phyloP scores from a whole-genome alignment of 2,113 vertebrate genomes.

The Butorides virescens region DNA sequence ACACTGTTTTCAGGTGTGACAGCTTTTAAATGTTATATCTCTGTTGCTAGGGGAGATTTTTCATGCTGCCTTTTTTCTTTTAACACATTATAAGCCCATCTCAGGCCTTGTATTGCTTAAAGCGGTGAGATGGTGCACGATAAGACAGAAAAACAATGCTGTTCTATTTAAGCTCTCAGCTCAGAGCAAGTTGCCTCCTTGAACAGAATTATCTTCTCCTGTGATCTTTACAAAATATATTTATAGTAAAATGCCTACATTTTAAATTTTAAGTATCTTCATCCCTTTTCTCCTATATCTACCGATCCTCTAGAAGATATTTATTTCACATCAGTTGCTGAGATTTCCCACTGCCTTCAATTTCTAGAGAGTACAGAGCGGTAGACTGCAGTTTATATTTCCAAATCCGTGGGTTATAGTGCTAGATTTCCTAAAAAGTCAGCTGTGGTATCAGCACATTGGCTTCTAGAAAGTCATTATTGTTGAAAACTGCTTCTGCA shows the following conservation, averaged over 20 bases:
- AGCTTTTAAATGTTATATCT: not conserved
- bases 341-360: not conserved
- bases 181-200: not conserved
- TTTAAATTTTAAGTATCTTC: not conserved
- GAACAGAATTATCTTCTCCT: not conserved
- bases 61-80: not conserved
- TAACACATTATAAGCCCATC: not conserved
- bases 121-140: not conserved
- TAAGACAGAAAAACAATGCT: slow-evolving; percentile 9
- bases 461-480: not conserved
- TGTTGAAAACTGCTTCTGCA: not conserved
- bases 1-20: not conserved
- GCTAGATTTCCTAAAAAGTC: not conserved
- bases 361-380: not conserved
- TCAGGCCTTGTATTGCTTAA: not conserved
- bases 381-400: not conserved
- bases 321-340: not conserved
- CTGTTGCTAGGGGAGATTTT: not conserved
- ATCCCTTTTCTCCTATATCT: not conserved
- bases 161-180: not conserved
- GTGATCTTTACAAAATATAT: not conserved
- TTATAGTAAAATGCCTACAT: not conserved
- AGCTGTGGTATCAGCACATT: not conserved
- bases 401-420: not conserved
- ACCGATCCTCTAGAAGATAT: not conserved